A percentile compares a stretch with the other conserved stretches of the same genome.
Conservation (phyloP, 2,797 vertebrate genomes). For the Vireo griseus region DNA sequence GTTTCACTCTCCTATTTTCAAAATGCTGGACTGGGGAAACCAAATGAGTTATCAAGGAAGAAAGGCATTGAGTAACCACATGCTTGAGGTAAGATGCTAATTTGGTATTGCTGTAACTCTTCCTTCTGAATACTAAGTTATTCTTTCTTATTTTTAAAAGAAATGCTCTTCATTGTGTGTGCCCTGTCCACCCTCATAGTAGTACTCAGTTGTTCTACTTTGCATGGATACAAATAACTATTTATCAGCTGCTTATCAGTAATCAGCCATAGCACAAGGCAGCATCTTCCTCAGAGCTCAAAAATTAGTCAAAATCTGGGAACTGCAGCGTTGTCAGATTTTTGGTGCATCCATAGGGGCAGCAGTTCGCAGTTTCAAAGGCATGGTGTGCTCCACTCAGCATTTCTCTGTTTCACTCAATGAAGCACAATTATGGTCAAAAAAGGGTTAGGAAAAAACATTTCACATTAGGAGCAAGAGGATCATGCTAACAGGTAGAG, state of each 20-base stretch:
- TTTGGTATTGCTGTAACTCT: not conserved
- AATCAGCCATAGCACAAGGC: not conserved
- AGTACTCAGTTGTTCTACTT: not conserved
- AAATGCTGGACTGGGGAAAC: not conserved
- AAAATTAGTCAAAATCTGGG: not conserved
- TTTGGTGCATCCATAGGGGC: not conserved
- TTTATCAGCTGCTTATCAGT: not conserved
- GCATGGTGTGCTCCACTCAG: not conserved
- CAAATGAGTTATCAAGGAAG: not conserved
- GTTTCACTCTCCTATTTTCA: not conserved
- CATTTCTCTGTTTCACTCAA: not conserved
- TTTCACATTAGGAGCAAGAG: not conserved
- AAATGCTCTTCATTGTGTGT: not conserved
- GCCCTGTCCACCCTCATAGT: not conserved
- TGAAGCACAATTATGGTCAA: not conserved
- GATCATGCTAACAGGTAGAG: not conserved
- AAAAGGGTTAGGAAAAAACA: not conserved
- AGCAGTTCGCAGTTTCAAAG: not conserved
- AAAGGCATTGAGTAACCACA: not conserved
- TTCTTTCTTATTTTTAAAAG: not conserved
- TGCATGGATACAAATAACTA: not conserved
- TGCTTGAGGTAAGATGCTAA: not conserved
- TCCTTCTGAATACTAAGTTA: not conserved
- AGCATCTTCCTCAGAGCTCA: not conserved
- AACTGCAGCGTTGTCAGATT: not conserved